These are phyloP conservation scores for Ferrisia virgata DNA, from an alignment of 2,888 invertebrate species.

Conservation along the genomic window DNA sequence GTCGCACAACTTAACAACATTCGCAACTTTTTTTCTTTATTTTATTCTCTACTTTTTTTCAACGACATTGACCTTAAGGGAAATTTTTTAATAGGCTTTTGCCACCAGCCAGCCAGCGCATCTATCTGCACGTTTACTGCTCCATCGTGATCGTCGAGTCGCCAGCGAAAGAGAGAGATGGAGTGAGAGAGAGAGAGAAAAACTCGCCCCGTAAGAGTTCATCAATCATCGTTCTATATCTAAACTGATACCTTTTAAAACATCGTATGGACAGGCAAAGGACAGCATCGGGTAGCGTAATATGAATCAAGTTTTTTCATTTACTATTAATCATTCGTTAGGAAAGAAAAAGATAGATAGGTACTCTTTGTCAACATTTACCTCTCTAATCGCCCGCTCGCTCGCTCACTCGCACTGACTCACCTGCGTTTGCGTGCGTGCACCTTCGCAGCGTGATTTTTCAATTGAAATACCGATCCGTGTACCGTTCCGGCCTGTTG, in stretches of 20 bases:
- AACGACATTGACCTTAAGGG: conserved; percentile 18
- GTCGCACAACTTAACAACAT: background rate
- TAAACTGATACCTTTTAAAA: conserved; percentile 45
- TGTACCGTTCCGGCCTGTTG: too few species aligned
- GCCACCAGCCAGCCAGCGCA: background rate
- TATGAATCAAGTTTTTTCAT: conserved; percentile 42
- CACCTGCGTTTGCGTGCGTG: background rate
- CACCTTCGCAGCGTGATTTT: background rate
- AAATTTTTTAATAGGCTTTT: conserved; percentile 15
- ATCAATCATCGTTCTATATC: conserved; percentile 38
- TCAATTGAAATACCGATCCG: too few species aligned
- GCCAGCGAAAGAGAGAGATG: background rate
- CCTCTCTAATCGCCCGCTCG: conserved; percentile 24
- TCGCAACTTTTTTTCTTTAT: background rate
- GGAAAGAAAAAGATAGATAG: conserved; percentile 43
- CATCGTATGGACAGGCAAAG: conserved; percentile 40
- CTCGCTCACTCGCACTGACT: too few species aligned
- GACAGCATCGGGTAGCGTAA: background rate
- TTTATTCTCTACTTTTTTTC: background rate
- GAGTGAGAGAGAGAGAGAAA: background rate
- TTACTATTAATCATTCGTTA: conserved; percentile 41
- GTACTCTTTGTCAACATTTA: conserved; percentile 44
- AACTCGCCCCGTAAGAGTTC: conserved; percentile 16
- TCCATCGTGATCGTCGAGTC: too few species aligned
- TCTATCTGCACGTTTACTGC: background rate